Base-by-base conservation (phyloP, 2,888 invertebrate genomes). In the Encarsia formosa region DNA sequence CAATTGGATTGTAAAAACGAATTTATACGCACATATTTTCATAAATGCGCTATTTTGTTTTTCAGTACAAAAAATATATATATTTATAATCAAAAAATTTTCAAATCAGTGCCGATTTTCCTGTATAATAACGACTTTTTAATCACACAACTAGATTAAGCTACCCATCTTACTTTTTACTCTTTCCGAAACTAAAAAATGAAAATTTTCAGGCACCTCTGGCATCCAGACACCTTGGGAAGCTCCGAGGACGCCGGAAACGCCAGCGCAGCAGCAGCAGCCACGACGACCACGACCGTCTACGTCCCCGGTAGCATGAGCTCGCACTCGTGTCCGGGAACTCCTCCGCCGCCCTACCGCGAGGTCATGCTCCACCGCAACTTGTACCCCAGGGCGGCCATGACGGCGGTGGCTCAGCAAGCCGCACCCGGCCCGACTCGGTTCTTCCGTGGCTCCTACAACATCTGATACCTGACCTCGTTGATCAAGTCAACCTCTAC, bases 301-400 rank as follows among this genome's bases (percentile, higher is more conserved):
- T 34, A n/a, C 16, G n/a, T 34, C n/a, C 34, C 34, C 13, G 29
- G 29, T 29, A 13, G 8, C 8, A 5, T 48, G 15, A 45, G 56
- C 11, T 54, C 61, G 19, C 59, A 56, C 6, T 58, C 63, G 13
- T 68, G 69, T 49, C 69, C 70, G 1, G 69, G 63, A 16, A 73
- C 71, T 13, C 73, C 73, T 2, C 73, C 73, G 2, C 73, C 73
- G 1, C 66, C 71, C 1, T 73, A 73, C 49, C 63, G 67, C 13
- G 73, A 73, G 26, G 73, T 73, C 24, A 65, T 73, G 59, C 51
- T 65, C 3, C 64, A 66, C 29, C 52, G 60, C 23, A 63, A 61
- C 34, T 49, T 62, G 8, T 62, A 63, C 31, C 61, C 63, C 1
- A 32, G 54, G 0, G 52, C 49, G 4, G 56, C 49, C 1, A 56